Base-by-base conservation (phyloP, 2,113 vertebrate genomes). In the Prionailurus bengalensis region DNA sequence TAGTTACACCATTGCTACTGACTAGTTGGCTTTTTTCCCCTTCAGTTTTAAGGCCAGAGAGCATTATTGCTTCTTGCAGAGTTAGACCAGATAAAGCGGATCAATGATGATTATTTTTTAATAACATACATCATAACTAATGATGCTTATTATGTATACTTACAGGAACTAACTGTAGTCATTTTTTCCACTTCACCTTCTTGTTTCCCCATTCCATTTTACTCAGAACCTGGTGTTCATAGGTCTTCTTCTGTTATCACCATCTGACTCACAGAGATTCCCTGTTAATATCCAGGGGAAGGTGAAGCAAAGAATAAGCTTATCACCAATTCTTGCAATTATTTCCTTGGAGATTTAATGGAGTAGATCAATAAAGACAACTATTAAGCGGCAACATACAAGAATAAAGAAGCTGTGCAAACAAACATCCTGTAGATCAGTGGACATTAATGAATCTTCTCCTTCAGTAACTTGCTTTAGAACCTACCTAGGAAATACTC, bases 271-370 rank as follows among this genome's bases (percentile, higher is more conserved):
- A 71, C 15, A 79, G 74, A 2, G 36, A 76, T 15, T 45, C 10
- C 45, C 17, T 79, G 12, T 53, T 93, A 82, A 86, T 17, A 76
- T 71, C 11, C 27, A 5, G 31, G 29, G 48, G 58, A 79, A 51
- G 33, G 3, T 7, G 36, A 6, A 88, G 58, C 74, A 58, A 87
- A 95, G 33, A 87, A 87, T n/a, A 12, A 71, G 31, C 63, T 84
- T 78, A 25, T 73, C 45, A 39, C 42, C 83, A 88, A 61, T 27
- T 16, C 13, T 65, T 88, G 16, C 7, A 63, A 79, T 80, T 93
- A 95, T 84, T 91, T 95, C 55, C 65, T 74, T 31, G 39, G 84
- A 89, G 21, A 89, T 25, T 80, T 66, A 68, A 55, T 63, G 31
- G 76, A 61, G 42, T 5, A 53, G 7, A 68, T 84, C 86, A 91